phyloP scores from a whole-genome alignment of 2,113 vertebrate genomes.

The Rousettus leschenaultii region DNA sequence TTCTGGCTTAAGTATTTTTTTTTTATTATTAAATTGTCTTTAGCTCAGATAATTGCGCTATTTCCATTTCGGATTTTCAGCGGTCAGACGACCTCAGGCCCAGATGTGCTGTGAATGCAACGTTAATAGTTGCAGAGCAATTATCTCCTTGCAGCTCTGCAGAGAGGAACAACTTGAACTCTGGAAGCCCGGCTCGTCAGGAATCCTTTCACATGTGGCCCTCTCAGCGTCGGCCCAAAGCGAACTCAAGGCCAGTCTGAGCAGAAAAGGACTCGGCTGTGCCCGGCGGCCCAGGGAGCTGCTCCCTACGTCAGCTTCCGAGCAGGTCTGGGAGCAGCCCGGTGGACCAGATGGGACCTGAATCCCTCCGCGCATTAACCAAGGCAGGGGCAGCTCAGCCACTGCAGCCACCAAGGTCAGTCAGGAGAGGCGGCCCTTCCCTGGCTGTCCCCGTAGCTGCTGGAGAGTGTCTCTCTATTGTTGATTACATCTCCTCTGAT shows the following conservation, averaged over 20 bases:
- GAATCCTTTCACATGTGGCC: background rate
- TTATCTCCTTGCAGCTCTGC: constrained; percentile 14
- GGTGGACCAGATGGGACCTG: background rate
- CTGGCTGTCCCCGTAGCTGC: background rate
- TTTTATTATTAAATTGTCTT: constrained; percentile 30
- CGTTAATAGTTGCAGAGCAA: background rate
- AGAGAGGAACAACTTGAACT: background rate
- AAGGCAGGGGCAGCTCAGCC: background rate
- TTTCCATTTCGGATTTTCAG: constrained; percentile 46
- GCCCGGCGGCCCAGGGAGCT: background rate
- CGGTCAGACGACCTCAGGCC: constrained; percentile 27
- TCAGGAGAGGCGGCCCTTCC: background rate
- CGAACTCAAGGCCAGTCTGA: background rate
- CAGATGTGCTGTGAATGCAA: constrained; percentile 26
- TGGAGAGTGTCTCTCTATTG: background rate
- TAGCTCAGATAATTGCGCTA: constrained; percentile 49
- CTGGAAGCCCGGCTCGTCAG: background rate
- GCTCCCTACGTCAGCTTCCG: background rate
- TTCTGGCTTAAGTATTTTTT: constrained; percentile 31
- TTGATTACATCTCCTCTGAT: background rate
- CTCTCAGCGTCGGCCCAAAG: background rate
- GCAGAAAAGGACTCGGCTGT: background rate
- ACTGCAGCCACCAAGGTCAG: background rate
- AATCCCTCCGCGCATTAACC: background rate
- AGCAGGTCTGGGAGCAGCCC: background rate